phyloP scores from a whole-genome alignment of 2,888 invertebrate genomes.

The Glyphotaelius pellucidus region DNA sequence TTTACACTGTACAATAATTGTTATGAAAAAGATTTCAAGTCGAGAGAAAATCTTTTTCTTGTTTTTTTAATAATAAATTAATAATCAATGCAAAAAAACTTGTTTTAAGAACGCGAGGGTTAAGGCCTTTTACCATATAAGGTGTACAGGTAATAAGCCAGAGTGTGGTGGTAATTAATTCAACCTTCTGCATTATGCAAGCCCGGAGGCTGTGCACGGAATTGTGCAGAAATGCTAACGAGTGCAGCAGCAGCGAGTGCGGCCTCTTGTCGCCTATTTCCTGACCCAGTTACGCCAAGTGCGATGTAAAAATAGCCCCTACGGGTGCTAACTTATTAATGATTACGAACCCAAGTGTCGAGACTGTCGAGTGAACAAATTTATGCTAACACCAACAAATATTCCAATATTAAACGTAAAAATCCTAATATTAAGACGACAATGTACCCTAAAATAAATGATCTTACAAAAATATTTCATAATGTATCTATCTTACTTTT shows the following conservation, averaged over 20 bases:
- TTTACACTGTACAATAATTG: too few species aligned
- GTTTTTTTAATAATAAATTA: background rate
- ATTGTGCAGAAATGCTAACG: background rate
- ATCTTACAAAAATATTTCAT: too few species aligned
- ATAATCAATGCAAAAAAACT: background rate
- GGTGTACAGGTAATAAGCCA: background rate
- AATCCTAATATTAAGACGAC: too few species aligned
- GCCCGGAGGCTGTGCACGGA: background rate
- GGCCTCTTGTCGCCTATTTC: background rate
- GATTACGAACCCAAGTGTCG: too few species aligned
- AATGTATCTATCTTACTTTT: too few species aligned
- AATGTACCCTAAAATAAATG: too few species aligned
- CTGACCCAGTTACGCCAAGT: background rate
- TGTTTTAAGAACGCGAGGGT: background rate
- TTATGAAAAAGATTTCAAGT: background rate
- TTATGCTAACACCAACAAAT: too few species aligned
- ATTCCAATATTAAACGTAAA: too few species aligned
- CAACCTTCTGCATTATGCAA: background rate
- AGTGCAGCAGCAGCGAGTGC: background rate
- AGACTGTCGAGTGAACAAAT: too few species aligned
- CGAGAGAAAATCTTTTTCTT: background rate
- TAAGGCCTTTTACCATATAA: background rate
- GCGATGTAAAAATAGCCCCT: background rate
- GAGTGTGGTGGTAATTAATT: background rate
- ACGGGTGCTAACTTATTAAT: background rate